phyloP scores from a whole-genome alignment of 2,888 invertebrate genomes.

The Choreutis nemorana region DNA sequence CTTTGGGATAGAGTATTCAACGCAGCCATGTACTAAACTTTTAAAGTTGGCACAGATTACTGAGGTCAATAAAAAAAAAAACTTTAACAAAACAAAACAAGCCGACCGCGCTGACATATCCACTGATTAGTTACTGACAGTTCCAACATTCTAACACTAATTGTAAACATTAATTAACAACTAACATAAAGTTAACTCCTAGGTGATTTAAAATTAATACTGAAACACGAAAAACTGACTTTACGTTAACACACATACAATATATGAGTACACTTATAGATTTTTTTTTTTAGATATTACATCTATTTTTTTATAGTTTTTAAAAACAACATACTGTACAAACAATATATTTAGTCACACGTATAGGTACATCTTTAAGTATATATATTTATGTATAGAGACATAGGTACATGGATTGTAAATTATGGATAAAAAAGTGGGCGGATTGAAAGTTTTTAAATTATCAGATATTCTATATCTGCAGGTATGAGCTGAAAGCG shows the following conservation, averaged over 20 bases:
- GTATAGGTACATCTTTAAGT: slow-evolving; percentile 18
- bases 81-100: slow-evolving; percentile 25
- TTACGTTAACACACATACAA: slow-evolving; percentile 23
- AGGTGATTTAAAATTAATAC: slow-evolving; percentile 58
- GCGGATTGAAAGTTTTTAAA: slow-evolving; percentile 24
- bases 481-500: no score
- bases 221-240: slow-evolving; percentile 38
- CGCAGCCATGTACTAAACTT: slow-evolving; percentile 20
- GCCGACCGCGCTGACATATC: slow-evolving; percentile 19
- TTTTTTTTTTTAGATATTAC: slow-evolving; percentile 18
- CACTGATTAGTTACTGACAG: slow-evolving; percentile 35
- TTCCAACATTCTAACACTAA: slow-evolving; percentile 38
- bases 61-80: slow-evolving; percentile 21
- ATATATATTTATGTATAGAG: slow-evolving; percentile 18
- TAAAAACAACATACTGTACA: slow-evolving; percentile 43
- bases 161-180: slow-evolving; percentile 55
- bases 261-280: slow-evolving; percentile 25
- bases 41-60: slow-evolving; percentile 34
- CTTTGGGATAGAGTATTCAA: no score
- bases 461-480: no score
- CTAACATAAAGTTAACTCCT: slow-evolving; percentile 58
- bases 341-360: slow-evolving; percentile 35
- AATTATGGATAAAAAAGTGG: slow-evolving; percentile 25
- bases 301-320: slow-evolving; percentile 24
- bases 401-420: slow-evolving; percentile 16